Evolutionary conservation across 1,140 invertebrate species (phyloP), one percentile per base, ranked within the genome.

Genomic region (Diachasmimorpha longicaudata): DNA sequence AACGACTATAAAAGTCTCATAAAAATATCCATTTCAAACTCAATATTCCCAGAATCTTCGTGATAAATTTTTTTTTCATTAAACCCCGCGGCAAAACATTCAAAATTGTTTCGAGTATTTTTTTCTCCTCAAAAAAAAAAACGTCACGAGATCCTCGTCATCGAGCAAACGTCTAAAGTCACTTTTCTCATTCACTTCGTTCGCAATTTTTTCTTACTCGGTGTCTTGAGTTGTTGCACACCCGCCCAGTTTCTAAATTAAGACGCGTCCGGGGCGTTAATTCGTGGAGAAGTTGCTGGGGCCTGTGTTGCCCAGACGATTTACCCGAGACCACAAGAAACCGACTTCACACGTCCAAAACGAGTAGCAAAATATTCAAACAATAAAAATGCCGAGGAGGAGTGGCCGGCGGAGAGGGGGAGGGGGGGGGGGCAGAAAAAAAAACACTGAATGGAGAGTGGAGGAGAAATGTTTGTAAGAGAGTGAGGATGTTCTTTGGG

Each of bases 231-330:
- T 78, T 76, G 75, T 55, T 48, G 77, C 80, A 63, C 58, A 63
- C 58, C 58, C 19, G 58, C 58, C 58, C 58, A 63, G 74, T 42
- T 48, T 76, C 82, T 84, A 86, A 86, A 86, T 86, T 85, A 84
- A 85, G 85, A 84, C 82, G 79, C 79, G 84, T 83, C 81, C 81
- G 75, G 80, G 72, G 80, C 79, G 83, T 85, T 84, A 83, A 83
- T 86, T 85, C 81, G 80, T 76, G 76, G 77, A 76, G 77, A 75
- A 78, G 78, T 71, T 73, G 75, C 16, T 25, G 58, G 48, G 19
- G 67, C 39, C 16, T 70, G 68, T 70, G 74, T 75, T 75, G 37
- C 52, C 52, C 74, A 70, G 70, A 37, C 68, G 67, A 75, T 75
- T 75, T 75, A 67, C 68, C 69, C 48, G 74, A 70, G 74, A 75